Conservation (phyloP, 2,113 vertebrate species). For the Elephantulus edwardii region DNA sequence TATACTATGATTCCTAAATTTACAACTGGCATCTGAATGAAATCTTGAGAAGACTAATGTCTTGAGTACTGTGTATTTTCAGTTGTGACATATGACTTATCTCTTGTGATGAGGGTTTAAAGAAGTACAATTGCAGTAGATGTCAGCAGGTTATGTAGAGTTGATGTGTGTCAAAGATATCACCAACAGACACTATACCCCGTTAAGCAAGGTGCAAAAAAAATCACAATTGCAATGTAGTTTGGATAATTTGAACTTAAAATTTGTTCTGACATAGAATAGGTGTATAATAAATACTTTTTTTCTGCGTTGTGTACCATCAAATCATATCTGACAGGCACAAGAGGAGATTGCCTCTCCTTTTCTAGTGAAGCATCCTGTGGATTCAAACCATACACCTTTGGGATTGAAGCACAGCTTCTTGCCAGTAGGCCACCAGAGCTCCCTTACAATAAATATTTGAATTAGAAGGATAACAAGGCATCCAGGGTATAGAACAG, state of each 20-base stretch:
- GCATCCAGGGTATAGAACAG: background rate
- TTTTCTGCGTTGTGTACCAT: too few relatives aligned
- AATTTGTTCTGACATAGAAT: background rate
- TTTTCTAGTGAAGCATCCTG: too few relatives aligned
- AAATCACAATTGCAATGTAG: conserved; percentile 34
- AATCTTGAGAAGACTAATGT: background rate
- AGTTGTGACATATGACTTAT: background rate
- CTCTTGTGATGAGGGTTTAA: background rate
- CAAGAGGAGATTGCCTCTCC: too few relatives aligned
- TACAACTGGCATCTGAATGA: background rate
- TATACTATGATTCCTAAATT: background rate
- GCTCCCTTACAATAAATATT: background rate
- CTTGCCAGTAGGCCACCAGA: too few relatives aligned
- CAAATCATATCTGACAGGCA: too few relatives aligned
- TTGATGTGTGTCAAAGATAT: background rate
- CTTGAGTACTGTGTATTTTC: background rate
- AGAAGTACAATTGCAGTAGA: background rate
- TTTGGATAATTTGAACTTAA: background rate
- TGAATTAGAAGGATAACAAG: background rate
- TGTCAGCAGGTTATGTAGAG: background rate
- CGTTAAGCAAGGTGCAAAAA: background rate
- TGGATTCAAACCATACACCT: too few relatives aligned
- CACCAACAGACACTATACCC: background rate
- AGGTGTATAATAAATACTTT: background rate
- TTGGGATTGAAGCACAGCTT: too few relatives aligned